These are phyloP conservation scores for Himantopus leucocephalus DNA, from an alignment of 2,113 vertebrate genomes.

Conservation along the genomic window DNA sequence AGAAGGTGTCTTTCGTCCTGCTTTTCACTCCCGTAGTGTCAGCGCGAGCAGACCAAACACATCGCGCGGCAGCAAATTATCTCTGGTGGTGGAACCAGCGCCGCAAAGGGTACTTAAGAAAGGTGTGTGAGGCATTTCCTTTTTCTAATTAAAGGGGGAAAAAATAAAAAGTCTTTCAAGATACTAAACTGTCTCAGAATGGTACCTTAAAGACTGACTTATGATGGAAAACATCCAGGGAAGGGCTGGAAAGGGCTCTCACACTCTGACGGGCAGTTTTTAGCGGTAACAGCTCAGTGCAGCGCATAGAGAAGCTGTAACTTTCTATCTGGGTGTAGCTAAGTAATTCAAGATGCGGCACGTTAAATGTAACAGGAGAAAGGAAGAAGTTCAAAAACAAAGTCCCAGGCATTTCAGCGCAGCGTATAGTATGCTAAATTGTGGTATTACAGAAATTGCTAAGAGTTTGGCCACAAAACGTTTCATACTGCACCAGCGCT, in stretches of 20 bases:
- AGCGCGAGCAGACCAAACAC: not conserved
- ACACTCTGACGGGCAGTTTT: not conserved
- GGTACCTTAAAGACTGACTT: not conserved
- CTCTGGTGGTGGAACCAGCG: not conserved
- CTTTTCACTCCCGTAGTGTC: not conserved
- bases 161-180: not conserved
- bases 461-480: not conserved
- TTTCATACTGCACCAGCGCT: not conserved
- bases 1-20: slow-evolving; percentile 25
- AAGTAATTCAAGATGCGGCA: slow-evolving; percentile 60
- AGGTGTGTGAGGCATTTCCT: not conserved
- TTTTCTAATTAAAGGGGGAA: not conserved
- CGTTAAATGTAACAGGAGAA: slow-evolving; percentile 62
- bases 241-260: not conserved
- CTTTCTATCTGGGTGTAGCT: slow-evolving; percentile 49
- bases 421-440: not conserved
- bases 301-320: not conserved
- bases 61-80: not conserved
- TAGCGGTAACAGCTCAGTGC: not conserved
- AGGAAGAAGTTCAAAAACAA: slow-evolving; percentile 52
- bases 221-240: not conserved
- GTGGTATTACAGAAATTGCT: slow-evolving; percentile 28
- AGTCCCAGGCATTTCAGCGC: slow-evolving; percentile 27
- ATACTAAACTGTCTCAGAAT: not conserved
- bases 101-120: not conserved